Evolutionary conservation across 2,888 invertebrate genomes (phyloP), one percentile per base, ranked within the genome.

Genomic region (Pammene fasciana): DNA sequence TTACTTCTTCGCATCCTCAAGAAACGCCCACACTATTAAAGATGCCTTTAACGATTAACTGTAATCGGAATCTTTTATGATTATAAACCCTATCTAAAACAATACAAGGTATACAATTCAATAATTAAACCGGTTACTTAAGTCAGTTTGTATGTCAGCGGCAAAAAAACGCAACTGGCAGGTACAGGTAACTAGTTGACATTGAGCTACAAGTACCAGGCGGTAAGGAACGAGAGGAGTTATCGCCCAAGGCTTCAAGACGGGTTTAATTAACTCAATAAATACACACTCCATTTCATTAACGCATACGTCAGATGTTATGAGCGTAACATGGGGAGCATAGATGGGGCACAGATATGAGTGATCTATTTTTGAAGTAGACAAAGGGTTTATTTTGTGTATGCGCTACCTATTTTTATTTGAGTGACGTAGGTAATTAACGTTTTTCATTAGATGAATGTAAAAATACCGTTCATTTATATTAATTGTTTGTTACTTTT

Each of bases 231-330:
- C 41, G 41, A 18, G 10, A 59, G 52, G 68, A 64, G 67, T 45
- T 67, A 55, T 56, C 62, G 76, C 74, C 76, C 71, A 73, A 72
- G 79, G 70, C 55, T 81, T 88, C 89, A 89, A 88, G 89, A 86
- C 86, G 83, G 86, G 82, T 85, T 91, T 92, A 90, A 92, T 92
- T 92, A 92, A 92, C 88, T 89, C 90, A 92, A 92, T 92, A 92
- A 90, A 92, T 89, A 92, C 88, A 87, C 90, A 88, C 89, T 90
- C 87, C 86, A 87, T 89, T 91, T 90, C 87, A 91, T 92, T 90
- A 90, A 80, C 79, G 87, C 87, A 90, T 92, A 89, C 90, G 91
- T 91, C 90, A 89, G 86, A 90, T 89, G 83, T 88, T 89, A 89
- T 89, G 88, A 88, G 77, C 85, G 80, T 85, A 65, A 64, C 50